These are phyloP conservation scores for Drosophila aldrichi DNA, from an alignment of 2,888 invertebrate species.

Conservation along the genomic window DNA sequence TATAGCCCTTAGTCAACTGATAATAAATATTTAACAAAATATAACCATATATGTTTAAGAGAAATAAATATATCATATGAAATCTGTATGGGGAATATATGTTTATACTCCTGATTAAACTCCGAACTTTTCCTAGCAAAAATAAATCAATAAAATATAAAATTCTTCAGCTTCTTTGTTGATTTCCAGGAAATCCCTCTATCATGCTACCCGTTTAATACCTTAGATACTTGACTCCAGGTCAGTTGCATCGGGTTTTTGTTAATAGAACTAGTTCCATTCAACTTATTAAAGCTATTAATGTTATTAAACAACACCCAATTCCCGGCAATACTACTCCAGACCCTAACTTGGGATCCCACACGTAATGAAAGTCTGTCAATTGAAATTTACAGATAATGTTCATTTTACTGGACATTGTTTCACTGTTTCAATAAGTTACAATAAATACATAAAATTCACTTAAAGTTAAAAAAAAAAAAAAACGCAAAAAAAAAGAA, in stretches of 20 bases:
- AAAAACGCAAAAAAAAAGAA: conserved; percentile 9
- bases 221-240: not conserved
- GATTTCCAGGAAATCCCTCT: too few species aligned
- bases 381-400: not conserved
- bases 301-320: not conserved
- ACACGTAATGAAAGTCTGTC: not conserved
- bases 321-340: not conserved
- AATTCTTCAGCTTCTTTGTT: not conserved
- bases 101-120: not conserved
- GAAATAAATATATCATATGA: not conserved
- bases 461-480: conserved; percentile 55
- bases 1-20: not conserved
- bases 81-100: not conserved
- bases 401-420: conserved; percentile 44
- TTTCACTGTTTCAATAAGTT: conserved; percentile 24
- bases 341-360: not conserved
- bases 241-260: not conserved
- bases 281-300: not conserved
- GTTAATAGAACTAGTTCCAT: not conserved
- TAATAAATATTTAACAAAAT: too few species aligned
- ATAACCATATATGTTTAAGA: too few species aligned
- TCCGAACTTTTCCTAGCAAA: not conserved
- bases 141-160: too few species aligned
- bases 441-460: conserved; percentile 50
- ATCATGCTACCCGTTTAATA: not conserved